Conservation (phyloP, 1,140 invertebrate species). For the Drosophila ficusphila region DNA sequence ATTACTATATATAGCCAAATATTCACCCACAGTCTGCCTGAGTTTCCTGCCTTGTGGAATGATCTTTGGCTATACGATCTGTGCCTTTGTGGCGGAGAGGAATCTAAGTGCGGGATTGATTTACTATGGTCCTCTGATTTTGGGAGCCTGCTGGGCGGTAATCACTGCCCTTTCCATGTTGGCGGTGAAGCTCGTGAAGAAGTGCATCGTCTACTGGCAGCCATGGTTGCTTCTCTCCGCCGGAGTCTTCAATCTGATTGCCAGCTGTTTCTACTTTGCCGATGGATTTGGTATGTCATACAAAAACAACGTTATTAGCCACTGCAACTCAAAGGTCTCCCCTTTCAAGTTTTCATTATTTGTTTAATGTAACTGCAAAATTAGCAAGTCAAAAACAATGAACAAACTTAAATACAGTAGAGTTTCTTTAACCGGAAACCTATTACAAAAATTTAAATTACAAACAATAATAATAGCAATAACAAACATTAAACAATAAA, state of each 20-base stretch:
- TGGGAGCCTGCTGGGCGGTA: constrained; percentile 61
- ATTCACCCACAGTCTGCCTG: constrained; percentile 57
- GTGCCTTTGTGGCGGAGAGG: constrained; percentile 67
- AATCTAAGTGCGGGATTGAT: constrained; percentile 40
- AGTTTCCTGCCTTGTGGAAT: constrained; percentile 74
- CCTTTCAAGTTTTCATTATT: too few species aligned
- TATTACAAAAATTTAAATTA: too few species aligned
- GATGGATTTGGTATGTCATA: constrained; percentile 70
- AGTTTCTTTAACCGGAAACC: too few species aligned
- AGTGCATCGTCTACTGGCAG: constrained; percentile 76
- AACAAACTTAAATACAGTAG: too few species aligned
- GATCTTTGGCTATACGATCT: constrained; percentile 78
- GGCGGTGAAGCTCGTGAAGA: constrained; percentile 57
- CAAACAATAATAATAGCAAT: too few species aligned
- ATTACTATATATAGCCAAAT: neutral
- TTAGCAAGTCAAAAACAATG: too few species aligned
- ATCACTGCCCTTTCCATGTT: constrained; percentile 57
- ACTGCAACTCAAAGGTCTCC: too few species aligned
- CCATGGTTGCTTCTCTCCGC: constrained; percentile 54
- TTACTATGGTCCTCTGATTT: constrained; percentile 72
- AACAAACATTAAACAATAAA: too few species aligned
- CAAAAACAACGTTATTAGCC: too few species aligned
- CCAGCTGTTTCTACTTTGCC: constrained; percentile 79
- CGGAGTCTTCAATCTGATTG: constrained; percentile 59
- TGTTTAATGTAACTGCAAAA: too few species aligned